Percentiles rank a stretch among this genome's conserved stretches.
phyloP scores from a whole-genome alignment of 2,797 vertebrate genomes.

The Sebastes dallii region DNA sequence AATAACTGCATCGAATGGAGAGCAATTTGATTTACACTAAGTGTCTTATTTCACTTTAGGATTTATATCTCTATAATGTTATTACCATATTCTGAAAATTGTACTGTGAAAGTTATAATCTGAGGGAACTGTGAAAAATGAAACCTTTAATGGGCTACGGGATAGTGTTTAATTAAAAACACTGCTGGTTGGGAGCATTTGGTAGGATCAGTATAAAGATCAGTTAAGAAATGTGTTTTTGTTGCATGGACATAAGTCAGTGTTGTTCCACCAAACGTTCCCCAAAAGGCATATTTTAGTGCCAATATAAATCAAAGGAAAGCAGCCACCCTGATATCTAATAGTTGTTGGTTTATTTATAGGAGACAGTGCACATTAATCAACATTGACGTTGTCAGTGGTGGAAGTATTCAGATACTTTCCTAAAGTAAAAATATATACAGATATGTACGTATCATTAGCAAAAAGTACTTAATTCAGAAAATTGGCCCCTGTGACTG shows the following conservation, averaged over 20 bases:
- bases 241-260: background rate
- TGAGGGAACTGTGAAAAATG: background rate
- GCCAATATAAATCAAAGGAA: background rate
- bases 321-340: background rate
- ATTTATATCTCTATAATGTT: background rate
- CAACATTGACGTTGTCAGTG: background rate
- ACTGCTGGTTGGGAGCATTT: background rate
- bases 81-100: background rate
- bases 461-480: background rate
- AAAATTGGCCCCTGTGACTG: background rate
- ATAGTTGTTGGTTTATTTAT: background rate
- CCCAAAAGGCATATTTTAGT: background rate
- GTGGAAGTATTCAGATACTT: background rate
- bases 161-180: background rate
- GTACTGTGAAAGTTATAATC: background rate
- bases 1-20: background rate
- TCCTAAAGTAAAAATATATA: background rate
- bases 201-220: background rate
- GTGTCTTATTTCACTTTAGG: background rate
- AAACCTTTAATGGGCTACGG: background rate
- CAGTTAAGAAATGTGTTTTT: background rate
- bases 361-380: background rate
- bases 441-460: background rate
- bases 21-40: background rate
- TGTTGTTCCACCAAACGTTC: background rate